A percentile compares a stretch with the other conserved stretches of the same genome.
Evolutionary conservation across 2,888 invertebrate species (phyloP).

Genomic region (Drosophila paracracens): DNA sequence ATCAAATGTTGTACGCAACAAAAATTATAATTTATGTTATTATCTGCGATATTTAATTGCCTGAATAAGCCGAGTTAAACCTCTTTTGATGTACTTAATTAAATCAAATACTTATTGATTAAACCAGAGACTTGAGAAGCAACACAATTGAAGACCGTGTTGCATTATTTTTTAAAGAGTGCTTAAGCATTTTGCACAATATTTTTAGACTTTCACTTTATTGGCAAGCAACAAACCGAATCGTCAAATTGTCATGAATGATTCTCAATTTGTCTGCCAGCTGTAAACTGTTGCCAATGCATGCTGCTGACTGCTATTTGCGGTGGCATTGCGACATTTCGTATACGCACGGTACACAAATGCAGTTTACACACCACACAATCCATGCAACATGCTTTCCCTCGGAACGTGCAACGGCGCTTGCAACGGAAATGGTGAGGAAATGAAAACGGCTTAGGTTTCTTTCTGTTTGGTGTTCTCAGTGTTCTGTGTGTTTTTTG

Average conservation of each 20-base stretch:
- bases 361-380: constrained; percentile 17
- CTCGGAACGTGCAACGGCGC: constrained; percentile 27
- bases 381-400: constrained; percentile 1
- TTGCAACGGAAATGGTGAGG: constrained; percentile 70
- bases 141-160: neutral
- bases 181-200: neutral
- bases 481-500: neutral
- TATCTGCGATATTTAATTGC: neutral
- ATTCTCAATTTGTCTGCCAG: constrained; percentile 14
- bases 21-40: neutral
- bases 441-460: constrained; percentile 73
- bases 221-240: neutral
- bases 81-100: neutral
- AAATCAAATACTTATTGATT: neutral
- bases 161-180: neutral
- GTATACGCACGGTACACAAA: constrained; percentile 31
- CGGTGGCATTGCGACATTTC: constrained; percentile 19
- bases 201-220: neutral
- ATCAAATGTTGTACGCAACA: neutral
- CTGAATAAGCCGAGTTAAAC: neutral
- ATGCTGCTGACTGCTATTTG: constrained; percentile 14
- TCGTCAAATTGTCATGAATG: neutral
- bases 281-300: constrained; percentile 10
- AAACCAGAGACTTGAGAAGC: neutral
- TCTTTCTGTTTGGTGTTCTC: constrained; percentile 14